These are phyloP conservation scores for Cololabis saira DNA, from an alignment of 2,113 vertebrate genomes.

Conservation along the genomic window DNA sequence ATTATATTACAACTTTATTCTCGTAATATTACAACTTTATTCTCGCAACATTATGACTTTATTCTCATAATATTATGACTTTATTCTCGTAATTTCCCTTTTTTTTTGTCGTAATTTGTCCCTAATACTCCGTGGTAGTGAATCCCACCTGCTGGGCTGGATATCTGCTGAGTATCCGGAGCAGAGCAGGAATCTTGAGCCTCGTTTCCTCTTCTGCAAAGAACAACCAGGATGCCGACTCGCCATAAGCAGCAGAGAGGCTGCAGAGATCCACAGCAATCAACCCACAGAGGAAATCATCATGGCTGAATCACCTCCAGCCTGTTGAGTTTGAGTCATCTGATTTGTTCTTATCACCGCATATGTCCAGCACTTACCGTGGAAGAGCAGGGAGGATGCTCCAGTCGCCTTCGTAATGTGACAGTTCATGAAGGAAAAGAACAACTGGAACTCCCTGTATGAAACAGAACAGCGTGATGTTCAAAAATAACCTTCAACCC, in stretches of 20 bases:
- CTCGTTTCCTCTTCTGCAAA: slow-evolving; percentile 93
- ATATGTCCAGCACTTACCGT: slow-evolving; percentile 74
- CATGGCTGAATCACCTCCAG: background rate
- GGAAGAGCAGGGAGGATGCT: slow-evolving; percentile 87
- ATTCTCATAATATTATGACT: too few species aligned
- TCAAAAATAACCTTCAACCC: too few species aligned
- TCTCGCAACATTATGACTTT: too few species aligned
- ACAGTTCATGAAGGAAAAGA: slow-evolving; percentile 87
- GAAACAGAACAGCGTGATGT: slow-evolving; percentile 15
- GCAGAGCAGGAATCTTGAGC: slow-evolving; percentile 80
- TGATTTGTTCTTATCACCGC: background rate
- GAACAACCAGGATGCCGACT: slow-evolving; percentile 89
- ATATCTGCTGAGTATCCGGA: slow-evolving; percentile 84
- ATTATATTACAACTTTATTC: too few species aligned
- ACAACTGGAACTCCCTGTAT: slow-evolving; percentile 83
- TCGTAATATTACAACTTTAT: too few species aligned
- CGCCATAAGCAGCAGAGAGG: slow-evolving; percentile 82
- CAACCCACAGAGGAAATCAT: background rate
- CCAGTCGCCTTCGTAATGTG: slow-evolving; percentile 86
- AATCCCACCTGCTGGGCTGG: slow-evolving; percentile 81
- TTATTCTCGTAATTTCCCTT: too few species aligned
- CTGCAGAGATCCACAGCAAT: slow-evolving; percentile 65
- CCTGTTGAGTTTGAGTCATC: background rate
- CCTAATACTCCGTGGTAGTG: too few species aligned
- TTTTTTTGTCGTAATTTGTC: too few species aligned